A percentile compares a stretch with the other conserved stretches of the same genome.
Conservation (phyloP, 2,888 invertebrate species). For the Stenodema calcarata region DNA sequence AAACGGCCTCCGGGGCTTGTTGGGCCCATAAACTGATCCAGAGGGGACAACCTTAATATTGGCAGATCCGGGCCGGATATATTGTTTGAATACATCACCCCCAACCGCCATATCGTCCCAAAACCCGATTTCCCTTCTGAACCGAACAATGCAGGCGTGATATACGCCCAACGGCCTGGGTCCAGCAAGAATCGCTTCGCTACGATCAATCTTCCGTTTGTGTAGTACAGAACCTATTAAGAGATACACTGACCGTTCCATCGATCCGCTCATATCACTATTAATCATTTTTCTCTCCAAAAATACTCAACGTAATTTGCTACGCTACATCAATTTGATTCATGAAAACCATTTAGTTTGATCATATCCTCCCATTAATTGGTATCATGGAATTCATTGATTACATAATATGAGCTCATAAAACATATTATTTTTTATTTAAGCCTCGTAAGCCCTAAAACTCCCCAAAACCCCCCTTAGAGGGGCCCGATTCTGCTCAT, state of each 20-base stretch:
- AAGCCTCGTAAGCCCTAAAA: too few relatives aligned
- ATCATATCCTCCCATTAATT: too few relatives aligned
- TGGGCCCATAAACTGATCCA: neutral
- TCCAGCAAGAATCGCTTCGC: neutral
- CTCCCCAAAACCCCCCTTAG: too few relatives aligned
- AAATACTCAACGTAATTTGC: neutral
- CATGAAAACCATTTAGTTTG: too few relatives aligned
- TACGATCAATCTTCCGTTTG: constrained; percentile 5
- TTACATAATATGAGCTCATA: too few relatives aligned
- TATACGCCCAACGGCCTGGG: neutral
- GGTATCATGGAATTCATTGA: too few relatives aligned
- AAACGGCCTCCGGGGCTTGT: neutral
- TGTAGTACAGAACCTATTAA: constrained; percentile 2
- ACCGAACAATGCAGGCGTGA: neutral
- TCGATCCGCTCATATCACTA: neutral
- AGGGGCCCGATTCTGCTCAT: too few relatives aligned
- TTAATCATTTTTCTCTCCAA: neutral
- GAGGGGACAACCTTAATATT: constrained; percentile 5
- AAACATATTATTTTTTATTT: too few relatives aligned
- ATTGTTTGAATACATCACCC: constrained; percentile 19
- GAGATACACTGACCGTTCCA: neutral
- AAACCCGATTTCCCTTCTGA: neutral
- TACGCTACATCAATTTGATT: neutral
- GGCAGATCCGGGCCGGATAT: constrained; percentile 9
- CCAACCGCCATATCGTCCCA: neutral